phyloP scores from a whole-genome alignment of 2,113 vertebrate genomes.

The Arothron firmamentum region DNA sequence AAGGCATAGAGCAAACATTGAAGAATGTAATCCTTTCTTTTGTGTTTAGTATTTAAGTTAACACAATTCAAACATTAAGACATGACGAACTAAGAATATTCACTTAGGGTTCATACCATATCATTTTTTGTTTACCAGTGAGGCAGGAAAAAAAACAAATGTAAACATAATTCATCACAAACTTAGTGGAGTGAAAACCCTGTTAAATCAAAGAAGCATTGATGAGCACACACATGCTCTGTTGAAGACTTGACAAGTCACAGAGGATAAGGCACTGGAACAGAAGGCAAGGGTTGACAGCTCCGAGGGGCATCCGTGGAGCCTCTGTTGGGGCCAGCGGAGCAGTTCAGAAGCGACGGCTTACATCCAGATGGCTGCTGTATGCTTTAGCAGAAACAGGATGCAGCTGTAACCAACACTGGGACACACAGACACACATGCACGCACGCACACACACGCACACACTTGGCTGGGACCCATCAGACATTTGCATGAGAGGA shows the following conservation, averaged over 20 bases:
- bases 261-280: constrained; percentile 65
- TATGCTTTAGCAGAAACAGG: constrained; percentile 82
- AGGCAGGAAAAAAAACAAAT: too few species aligned
- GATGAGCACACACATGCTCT: not conserved
- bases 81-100: too few species aligned
- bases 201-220: not conserved
- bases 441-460: constrained; percentile 5
- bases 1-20: not conserved
- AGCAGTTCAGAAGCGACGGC: constrained; percentile 76
- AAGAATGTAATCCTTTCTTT: too few species aligned
- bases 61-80: too few species aligned
- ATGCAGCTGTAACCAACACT: constrained; percentile 85
- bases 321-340: constrained; percentile 31
- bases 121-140: too few species aligned
- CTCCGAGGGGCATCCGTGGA: constrained; percentile 61
- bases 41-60: too few species aligned
- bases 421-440: constrained; percentile 70
- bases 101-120: too few species aligned
- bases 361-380: constrained; percentile 80
- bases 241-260: constrained; percentile 34
- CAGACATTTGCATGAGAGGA: constrained; percentile 91
- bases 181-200: too few species aligned
- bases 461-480: constrained; percentile 84
- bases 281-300: constrained; percentile 67
- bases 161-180: too few species aligned